Conservation (phyloP, 2,888 invertebrate species). For the Rhorus exstirpatorius region DNA sequence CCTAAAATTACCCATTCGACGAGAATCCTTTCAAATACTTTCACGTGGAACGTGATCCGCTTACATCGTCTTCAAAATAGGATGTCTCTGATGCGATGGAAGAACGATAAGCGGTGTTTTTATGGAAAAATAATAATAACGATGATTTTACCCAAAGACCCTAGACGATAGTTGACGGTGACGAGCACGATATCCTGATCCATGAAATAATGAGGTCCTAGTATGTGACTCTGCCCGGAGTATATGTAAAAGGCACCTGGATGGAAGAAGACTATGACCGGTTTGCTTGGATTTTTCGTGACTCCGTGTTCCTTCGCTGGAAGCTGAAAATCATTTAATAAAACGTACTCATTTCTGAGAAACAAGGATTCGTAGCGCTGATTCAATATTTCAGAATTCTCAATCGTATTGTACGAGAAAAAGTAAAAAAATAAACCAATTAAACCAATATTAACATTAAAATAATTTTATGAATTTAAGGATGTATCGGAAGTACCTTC, state of each 20-base stretch:
- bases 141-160: conserved; percentile 85
- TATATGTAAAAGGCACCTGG: conserved; percentile 89
- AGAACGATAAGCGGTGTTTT: no score
- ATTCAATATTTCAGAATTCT: neutral
- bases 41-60: no score
- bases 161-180: conserved; percentile 89
- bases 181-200: conserved; percentile 90
- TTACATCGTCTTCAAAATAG: neutral
- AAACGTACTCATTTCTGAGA: neutral
- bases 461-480: no score
- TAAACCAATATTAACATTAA: no score
- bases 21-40: neutral
- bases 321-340: conserved; percentile 45
- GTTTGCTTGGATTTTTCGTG: conserved; percentile 76
- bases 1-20: conserved; percentile 80
- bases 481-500: no score
- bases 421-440: neutral
- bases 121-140: neutral
- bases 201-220: conserved; percentile 89
- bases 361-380: no score
- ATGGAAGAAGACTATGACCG: conserved; percentile 90
- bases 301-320: conserved; percentile 27
- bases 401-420: no score
- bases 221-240: conserved; percentile 88
- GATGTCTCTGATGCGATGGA: neutral